Evolutionary conservation across 2,888 invertebrate genomes (phyloP), one percentile per base, ranked within the genome.

Genomic region (Drosophila stalkeri): DNA sequence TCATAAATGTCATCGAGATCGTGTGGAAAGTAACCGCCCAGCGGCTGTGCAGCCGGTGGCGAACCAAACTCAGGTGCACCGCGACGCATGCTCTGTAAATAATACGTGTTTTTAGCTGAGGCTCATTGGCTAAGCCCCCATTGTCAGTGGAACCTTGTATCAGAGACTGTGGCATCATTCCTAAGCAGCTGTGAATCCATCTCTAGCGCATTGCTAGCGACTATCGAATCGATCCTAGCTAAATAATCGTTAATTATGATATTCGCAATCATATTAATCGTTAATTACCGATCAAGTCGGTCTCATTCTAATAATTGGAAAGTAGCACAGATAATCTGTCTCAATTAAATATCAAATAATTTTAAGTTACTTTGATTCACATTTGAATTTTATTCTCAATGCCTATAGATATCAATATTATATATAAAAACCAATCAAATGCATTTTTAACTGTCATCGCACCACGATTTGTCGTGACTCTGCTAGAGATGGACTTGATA

Each of bases 1-100:
- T 93, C 93, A 72, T 91, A 92, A 39, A 93, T 93, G 67, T 93
- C 93, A 73, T 93, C 93, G 74, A 93, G 91, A 90, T 93, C 93
- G 66, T 93, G 93, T 23, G 93, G 93, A 81, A 93, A 93, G 73
- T 81, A 93, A 3, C 92, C 92, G 51, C 82, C 83, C 43, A 73
- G 72, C 16, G 91, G 86, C 20, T 79, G 79, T 2, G 84, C 55
- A 5, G 91, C 89, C 20, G 92, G 93, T 31, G 92, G 92, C 41
- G 91, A 91, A 35, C 89, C 90, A 61, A 82, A 90, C 16, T 92
- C 92, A 8, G 89, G 84, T 18, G 86, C 89, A 5, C 86, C 82
- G 11, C 91, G 90, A 18, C 93, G 92, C 75, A 91, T 80, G 72
- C 91, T 91, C 93, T 93, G 80, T 46, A 82, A 77, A 63, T 33